These are phyloP conservation scores for Caenorhabditis briggsae DNA, from an alignment of 1,140 invertebrate species.

Conservation along the genomic window DNA sequence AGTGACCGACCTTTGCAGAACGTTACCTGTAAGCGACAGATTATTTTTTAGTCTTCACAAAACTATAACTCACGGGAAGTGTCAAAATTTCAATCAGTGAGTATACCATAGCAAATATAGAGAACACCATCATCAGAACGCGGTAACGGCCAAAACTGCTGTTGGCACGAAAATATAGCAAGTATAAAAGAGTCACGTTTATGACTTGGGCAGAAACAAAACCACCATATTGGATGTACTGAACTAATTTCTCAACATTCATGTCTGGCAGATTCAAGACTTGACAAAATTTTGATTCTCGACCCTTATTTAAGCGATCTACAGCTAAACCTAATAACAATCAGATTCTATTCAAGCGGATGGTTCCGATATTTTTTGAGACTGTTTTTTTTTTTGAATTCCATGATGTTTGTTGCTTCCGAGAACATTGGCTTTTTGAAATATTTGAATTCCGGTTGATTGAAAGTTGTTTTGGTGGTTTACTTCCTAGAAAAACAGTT, in stretches of 20 bases:
- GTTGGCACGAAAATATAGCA: background rate
- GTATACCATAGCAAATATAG: constrained; percentile 6
- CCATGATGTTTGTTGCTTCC: no score
- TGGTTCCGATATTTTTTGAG: no score
- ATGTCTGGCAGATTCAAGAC: background rate
- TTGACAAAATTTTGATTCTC: no score
- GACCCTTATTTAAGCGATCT: no score
- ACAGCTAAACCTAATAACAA: no score
- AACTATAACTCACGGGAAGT: background rate
- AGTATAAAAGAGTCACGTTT: background rate
- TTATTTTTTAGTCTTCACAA: background rate
- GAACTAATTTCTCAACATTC: background rate
- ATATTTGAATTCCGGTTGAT: no score
- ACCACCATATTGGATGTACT: background rate
- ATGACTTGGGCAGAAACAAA: background rate
- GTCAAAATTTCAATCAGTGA: constrained; percentile 1
- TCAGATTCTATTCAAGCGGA: no score
- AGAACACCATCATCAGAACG: background rate
- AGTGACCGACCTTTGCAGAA: constrained; percentile 11
- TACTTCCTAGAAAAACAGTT: no score
- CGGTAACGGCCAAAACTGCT: background rate
- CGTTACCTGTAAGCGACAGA: background rate
- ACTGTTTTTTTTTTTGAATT: no score
- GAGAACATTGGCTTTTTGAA: no score
- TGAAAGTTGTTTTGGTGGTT: no score